Evolutionary conservation across 2,888 invertebrate species (phyloP), one percentile per base, ranked within the genome.

Genomic region (Drosophila neotestacea): DNA sequence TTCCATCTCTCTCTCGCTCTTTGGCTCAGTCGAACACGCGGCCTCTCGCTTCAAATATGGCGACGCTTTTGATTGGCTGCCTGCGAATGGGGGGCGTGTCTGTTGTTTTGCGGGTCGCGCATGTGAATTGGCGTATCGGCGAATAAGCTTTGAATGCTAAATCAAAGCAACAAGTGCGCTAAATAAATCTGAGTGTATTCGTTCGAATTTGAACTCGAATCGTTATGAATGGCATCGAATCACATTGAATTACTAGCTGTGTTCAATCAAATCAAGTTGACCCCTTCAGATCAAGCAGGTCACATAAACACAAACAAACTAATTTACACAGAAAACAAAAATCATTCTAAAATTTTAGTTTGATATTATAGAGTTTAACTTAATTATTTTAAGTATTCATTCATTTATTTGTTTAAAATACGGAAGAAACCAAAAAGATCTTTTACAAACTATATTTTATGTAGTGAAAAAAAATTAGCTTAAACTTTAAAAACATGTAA

Each of bases 1-100:
- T 16, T 22, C 36, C 44, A 38, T 39, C 51, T 10, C 55, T 56
- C 56, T 41, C 52, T 62, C 67, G 44, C 72, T 36, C 55, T 47
- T 54, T 55, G 28, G 38, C 28, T 11, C 28, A 3, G 9, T 6
- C 51, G n/a, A 68, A 51, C 34, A 16, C 60, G 48, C 56, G 77
- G 68, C 71, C 74, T 80, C 81, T 78, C 89, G 67, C 76, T 88
- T 84, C 78, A 89, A 85, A 85, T 89, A 85, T 85, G 85, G 85
- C 85, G 85, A 69, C 60, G 55, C 34, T 44, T 70, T 39, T 69
- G 79, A 85, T 85, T 85, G 85, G 85, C 56, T 65, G 71, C 6
- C 41, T 6, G 48, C 11, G 30, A 13, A 41, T 61, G 70, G 42
- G 79, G 78, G 73, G 68, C 63, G 71, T 51, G 55, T 13, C 61